Conservation (phyloP, 2,888 invertebrate species). For the Strigamia crassipes region DNA sequence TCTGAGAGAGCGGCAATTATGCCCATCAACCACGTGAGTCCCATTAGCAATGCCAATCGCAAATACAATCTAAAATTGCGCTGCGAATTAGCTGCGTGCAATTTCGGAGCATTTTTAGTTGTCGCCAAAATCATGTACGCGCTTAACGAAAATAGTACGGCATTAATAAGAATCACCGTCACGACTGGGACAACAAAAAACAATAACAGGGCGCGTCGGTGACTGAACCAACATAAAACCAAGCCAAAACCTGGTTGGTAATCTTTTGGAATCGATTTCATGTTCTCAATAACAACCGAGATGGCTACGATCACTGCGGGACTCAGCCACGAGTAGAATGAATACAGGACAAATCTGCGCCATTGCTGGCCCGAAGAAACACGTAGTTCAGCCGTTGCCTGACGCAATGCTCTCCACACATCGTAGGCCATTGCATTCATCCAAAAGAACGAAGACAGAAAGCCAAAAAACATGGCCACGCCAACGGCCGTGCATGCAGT, state of each 20-base stretch:
- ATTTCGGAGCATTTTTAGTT: constrained; percentile 55
- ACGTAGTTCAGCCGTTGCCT: constrained; percentile 61
- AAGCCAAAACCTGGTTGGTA: constrained; percentile 61
- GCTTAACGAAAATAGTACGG: constrained; percentile 60
- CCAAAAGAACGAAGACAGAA: constrained; percentile 65
- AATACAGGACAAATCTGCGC: constrained; percentile 60
- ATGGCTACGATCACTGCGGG: constrained; percentile 58
- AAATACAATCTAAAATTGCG: constrained; percentile 60
- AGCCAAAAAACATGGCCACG: constrained; percentile 62
- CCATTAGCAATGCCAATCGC: constrained; percentile 62
- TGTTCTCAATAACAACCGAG: constrained; percentile 58
- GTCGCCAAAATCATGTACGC: constrained; percentile 60
- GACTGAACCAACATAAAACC: constrained; percentile 63
- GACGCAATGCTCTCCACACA: constrained; percentile 60
- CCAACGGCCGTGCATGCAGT: constrained; percentile 59
- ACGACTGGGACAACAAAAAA: constrained; percentile 63
- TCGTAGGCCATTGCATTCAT: constrained; percentile 65
- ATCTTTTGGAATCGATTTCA: constrained; percentile 45
- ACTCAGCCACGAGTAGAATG: constrained; percentile 61
- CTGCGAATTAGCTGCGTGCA: constrained; percentile 55
- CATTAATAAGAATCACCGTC: constrained; percentile 60
- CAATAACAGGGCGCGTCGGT: constrained; percentile 61
- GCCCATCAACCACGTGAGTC: constrained; percentile 62
- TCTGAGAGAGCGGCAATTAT: constrained; percentile 61
- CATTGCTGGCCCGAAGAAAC: constrained; percentile 59